Evolutionary conservation across 2,797 vertebrate species (phyloP).

Genomic region (Neomorphus geoffroyi): DNA sequence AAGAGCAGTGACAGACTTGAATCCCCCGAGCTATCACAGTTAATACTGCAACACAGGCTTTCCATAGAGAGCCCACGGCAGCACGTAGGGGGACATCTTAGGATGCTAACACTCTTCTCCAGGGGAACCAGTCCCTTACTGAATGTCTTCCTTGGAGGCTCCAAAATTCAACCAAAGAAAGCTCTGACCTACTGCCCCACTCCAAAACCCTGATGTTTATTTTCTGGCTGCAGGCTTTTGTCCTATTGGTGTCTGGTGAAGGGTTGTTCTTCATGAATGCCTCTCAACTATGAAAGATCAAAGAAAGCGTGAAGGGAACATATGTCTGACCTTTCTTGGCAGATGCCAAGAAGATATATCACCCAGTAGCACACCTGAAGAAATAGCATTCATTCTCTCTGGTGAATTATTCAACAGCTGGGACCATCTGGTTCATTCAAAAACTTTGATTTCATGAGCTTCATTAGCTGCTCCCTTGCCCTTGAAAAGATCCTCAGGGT

Average conservation of each 20-base stretch:
- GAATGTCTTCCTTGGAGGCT: background rate
- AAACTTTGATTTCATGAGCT: constrained; percentile 18
- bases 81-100: background rate
- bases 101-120: background rate
- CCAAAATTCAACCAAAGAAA: background rate
- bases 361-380: constrained; percentile 22
- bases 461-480: background rate
- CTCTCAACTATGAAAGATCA: background rate
- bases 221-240: background rate
- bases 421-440: constrained; percentile 34
- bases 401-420: constrained; percentile 33
- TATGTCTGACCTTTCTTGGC: background rate
- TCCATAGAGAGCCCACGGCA: rapidly evolving
- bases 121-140: background rate
- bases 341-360: background rate
- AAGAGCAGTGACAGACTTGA: background rate
- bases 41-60: background rate
- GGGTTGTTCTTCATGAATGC: rapidly evolving
- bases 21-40: background rate
- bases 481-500: constrained; percentile 21
- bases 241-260: background rate
- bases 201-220: background rate
- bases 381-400: background rate
- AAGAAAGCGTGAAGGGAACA: background rate
- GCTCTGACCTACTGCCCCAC: background rate